phyloP scores from a whole-genome alignment of 2,113 vertebrate genomes.

The Puffinus mauretanicus region DNA sequence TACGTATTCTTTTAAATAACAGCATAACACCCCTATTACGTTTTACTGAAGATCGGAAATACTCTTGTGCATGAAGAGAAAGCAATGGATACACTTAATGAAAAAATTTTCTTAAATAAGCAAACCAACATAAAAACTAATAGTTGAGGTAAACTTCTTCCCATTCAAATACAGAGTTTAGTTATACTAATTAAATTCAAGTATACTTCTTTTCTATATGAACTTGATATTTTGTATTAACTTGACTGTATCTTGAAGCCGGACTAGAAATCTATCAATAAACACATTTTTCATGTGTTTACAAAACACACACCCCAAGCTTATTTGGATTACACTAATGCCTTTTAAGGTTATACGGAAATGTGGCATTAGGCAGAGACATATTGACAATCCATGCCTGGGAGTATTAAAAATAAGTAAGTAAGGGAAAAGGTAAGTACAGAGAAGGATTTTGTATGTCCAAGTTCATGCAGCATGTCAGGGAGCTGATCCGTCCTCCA shows the following conservation, averaged over 20 bases:
- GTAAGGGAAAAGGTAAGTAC: background rate
- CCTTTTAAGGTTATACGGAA: background rate
- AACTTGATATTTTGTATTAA: background rate
- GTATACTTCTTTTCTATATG: background rate
- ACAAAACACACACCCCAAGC: background rate
- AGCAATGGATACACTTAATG: background rate
- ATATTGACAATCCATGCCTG: background rate
- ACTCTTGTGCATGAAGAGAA: background rate
- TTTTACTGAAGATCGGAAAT: background rate
- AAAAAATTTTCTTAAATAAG: background rate
- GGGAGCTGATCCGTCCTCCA: background rate
- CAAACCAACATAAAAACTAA: background rate
- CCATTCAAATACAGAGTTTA: background rate
- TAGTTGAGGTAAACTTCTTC: background rate
- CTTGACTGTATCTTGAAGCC: background rate
- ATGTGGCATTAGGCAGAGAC: background rate
- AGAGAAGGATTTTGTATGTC: background rate
- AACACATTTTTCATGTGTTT: background rate
- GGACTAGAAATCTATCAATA: background rate
- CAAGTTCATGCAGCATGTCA: background rate
- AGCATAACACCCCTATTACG: fast-evolving
- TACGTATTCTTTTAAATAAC: background rate
- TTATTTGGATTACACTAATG: background rate
- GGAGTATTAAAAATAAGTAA: background rate
- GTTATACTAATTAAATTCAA: background rate